Percentiles rank a stretch among this genome's conserved stretches.
phyloP scores from a whole-genome alignment of 2,888 invertebrate species.

The Acholoe squamosa region DNA sequence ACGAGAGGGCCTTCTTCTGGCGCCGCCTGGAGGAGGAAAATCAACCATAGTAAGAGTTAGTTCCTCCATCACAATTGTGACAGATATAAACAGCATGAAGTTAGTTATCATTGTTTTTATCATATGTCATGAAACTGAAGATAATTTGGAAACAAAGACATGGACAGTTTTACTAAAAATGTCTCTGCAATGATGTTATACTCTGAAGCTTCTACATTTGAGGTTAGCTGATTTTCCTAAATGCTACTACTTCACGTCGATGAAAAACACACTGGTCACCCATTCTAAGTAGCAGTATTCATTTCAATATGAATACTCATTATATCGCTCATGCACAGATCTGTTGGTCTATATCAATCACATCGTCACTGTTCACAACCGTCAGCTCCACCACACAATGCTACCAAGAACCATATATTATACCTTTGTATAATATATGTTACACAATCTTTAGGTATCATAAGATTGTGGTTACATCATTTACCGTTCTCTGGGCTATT shows the following conservation, averaged over 20 bases:
- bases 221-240: not conserved
- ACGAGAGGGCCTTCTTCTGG: conserved; percentile 59
- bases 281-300: not conserved
- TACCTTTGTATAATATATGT: conserved; percentile 35
- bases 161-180: not conserved
- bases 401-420: conserved; percentile 24
- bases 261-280: not conserved
- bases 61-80: too few species aligned
- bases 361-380: conserved; percentile 22
- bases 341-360: conserved; percentile 2
- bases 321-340: not conserved
- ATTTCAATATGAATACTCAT: not conserved
- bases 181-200: not conserved
- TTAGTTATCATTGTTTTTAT: too few species aligned
- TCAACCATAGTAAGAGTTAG: not conserved
- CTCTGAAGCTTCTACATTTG: not conserved
- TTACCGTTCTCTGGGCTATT: not conserved
- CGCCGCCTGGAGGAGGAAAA: conserved; percentile 31
- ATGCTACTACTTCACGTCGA: not conserved
- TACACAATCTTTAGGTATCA: not conserved
- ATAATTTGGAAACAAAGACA: too few species aligned
- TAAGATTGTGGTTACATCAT: not conserved
- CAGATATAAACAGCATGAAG: too few species aligned
- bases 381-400: conserved; percentile 46
- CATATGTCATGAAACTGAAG: too few species aligned